Evolutionary conservation across 2,888 invertebrate genomes (phyloP), one percentile per base, ranked within the genome.

Genomic region (Iphiclides podalirius): DNA sequence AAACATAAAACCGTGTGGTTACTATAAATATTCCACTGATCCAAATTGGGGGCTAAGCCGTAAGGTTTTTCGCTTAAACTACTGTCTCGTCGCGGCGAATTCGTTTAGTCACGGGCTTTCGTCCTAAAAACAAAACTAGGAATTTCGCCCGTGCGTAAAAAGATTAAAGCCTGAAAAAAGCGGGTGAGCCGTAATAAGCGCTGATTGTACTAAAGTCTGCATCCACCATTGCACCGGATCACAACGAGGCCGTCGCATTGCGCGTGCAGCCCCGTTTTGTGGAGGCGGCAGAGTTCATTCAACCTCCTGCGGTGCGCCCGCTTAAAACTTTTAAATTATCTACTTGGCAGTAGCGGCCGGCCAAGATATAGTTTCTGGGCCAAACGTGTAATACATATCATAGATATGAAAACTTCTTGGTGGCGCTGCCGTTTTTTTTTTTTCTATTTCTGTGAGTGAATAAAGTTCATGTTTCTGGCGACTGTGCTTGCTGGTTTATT

Each of bases 241-340:
- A 15, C 78, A 79, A 78, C 70, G 74, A 66, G 82, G 81, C 71
- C 83, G 76, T 70, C 85, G 83, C 84, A 85, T 66, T 85, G 84
- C 84, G 84, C 81, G 82, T 71, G 23, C 20, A 20, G 15, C 45
- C 43, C 39, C 16, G 13, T 40, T n/a, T n/a, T n/a, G n/a, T n/a
- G n/a, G n/a, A n/a, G n/a, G n/a, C 36, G 37, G 37, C 33, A 20
- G 39, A 6, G 50, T 39, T 50, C 50, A 17, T 50, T 50, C 44
- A 50, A 39, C 50, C 39, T 39, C 20, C 26, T 50, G 44, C 44
- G 50, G 44, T 40, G 44, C 39, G n/a, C n/a, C n/a, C n/a, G n/a
- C n/a, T 39, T 49, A 42, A 37, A 28, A 40, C 44, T 50, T 50
- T 50, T 44, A 44, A 50, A 50, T 50, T 50, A 50, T 50, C 50